phyloP scores from a whole-genome alignment of 2,113 vertebrate species.

The Toxotes jaculatrix region DNA sequence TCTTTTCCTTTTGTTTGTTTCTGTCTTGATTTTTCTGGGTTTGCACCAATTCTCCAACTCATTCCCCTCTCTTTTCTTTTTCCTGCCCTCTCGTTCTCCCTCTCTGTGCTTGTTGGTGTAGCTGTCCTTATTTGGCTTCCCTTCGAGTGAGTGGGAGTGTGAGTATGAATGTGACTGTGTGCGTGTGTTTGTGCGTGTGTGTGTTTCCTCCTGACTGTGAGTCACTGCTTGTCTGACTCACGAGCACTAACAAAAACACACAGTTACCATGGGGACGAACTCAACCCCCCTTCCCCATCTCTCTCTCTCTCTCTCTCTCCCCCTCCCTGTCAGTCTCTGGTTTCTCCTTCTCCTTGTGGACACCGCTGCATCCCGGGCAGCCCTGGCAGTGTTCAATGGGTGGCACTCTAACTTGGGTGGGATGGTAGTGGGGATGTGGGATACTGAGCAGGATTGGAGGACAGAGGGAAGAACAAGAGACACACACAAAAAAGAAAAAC shows the following conservation, averaged over 20 bases:
- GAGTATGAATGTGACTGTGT: constrained; percentile 76
- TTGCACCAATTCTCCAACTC: constrained; percentile 19
- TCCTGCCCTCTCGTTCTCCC: constrained; percentile 51
- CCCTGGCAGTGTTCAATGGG: constrained; percentile 61
- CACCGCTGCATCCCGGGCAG: constrained; percentile 69
- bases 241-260: constrained; percentile 85
- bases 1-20: constrained; percentile 10
- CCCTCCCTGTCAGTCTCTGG: constrained; percentile 39
- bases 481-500: constrained; percentile 1
- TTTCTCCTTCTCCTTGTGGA: constrained; percentile 61
- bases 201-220: constrained; percentile 88
- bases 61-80: constrained; percentile 25
- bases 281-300: constrained; percentile 11
- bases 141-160: constrained; percentile 72
- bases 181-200: constrained; percentile 65
- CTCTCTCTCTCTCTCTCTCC: background rate
- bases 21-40: constrained; percentile 26
- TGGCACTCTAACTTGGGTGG: constrained; percentile 55
- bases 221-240: constrained; percentile 87
- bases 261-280: constrained; percentile 78
- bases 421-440: constrained; percentile 27
- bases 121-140: constrained; percentile 88
- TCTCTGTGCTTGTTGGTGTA: constrained; percentile 66
- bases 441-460: constrained; percentile 7
- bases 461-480: background rate